Conservation (phyloP, 2,113 vertebrate genomes). For the Stictonetta naevosa region DNA sequence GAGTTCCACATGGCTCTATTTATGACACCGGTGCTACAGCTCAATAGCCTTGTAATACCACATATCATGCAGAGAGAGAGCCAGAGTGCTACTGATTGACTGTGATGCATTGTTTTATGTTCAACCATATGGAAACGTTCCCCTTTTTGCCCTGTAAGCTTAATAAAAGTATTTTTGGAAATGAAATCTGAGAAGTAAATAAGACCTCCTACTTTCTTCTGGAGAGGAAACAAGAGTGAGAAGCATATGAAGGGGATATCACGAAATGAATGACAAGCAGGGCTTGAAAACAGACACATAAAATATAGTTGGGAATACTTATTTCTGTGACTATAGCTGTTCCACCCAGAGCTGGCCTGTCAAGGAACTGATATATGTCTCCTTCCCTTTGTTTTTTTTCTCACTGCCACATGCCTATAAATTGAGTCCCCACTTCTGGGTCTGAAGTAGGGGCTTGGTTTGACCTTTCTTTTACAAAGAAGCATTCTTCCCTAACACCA, state of each 20-base stretch:
- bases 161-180: not conserved
- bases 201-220: not conserved
- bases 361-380: not conserved
- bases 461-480: not conserved
- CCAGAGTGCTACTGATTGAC: accelerated
- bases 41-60: not conserved
- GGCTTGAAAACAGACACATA: not conserved
- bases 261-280: not conserved
- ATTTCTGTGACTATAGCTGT: not conserved
- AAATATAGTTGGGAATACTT: not conserved
- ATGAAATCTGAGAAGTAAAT: not conserved
- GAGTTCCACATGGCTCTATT: accelerated
- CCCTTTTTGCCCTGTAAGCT: not conserved
- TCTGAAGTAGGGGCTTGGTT: not conserved
- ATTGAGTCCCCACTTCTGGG: not conserved
- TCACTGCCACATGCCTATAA: not conserved
- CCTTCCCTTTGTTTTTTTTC: not conserved
- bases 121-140: not conserved
- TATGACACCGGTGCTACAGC: not conserved
- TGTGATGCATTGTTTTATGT: not conserved
- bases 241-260: not conserved
- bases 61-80: not conserved
- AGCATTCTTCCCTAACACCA: not conserved
- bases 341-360: not conserved
- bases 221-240: not conserved